Percentiles rank a stretch among this genome's conserved stretches.
Evolutionary conservation across 2,113 vertebrate genomes (phyloP).

Genomic region (Cyanoderma ruficeps): DNA sequence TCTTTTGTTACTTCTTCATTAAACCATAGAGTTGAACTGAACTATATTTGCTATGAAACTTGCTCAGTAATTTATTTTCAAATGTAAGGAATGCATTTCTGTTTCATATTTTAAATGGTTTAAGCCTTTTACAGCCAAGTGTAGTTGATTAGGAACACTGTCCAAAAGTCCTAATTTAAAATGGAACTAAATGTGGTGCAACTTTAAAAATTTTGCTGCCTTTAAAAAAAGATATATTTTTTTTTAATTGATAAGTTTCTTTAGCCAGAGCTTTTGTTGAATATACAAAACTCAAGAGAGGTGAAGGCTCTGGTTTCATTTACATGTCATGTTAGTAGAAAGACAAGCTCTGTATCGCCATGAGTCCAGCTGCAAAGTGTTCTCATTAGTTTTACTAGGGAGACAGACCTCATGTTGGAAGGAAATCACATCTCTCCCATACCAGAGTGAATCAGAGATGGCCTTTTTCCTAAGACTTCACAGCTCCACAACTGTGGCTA

Average conservation of each 20-base stretch:
- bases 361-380: neutral
- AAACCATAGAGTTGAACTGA: neutral
- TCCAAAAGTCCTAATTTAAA: constrained; percentile 9
- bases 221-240: neutral
- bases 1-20: constrained; percentile 22
- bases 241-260: neutral
- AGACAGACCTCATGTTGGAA: neutral
- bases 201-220: neutral
- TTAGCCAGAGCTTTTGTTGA: neutral
- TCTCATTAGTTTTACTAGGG: neutral
- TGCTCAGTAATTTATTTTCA: constrained; percentile 12
- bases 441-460: neutral
- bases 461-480: neutral
- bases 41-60: constrained; percentile 26
- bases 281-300: neutral
- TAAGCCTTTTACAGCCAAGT: neutral
- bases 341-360: neutral
- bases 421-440: neutral
- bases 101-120: constrained; percentile 5
- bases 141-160: neutral
- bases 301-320: neutral
- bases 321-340: neutral
- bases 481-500: neutral
- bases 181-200: neutral
- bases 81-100: neutral